Base-by-base conservation (phyloP, 2,888 invertebrate species). In the Meganola albula region DNA sequence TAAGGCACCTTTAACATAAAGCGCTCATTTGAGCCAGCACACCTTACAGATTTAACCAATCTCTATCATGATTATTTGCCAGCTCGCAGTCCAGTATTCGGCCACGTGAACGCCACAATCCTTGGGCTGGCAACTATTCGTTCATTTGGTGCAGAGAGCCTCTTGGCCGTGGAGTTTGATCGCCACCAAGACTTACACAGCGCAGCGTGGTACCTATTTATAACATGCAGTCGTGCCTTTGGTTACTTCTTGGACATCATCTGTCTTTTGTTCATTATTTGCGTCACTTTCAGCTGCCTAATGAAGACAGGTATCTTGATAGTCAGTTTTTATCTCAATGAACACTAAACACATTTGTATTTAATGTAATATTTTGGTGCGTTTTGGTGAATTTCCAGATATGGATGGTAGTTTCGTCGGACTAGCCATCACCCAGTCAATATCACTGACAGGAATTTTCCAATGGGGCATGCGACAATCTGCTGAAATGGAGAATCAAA, bases 401-500 rank as follows among this genome's bases (percentile, higher is more conserved):
- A 70, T 77, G 43, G 75, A 78, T 24, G 89, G 88, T 10, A 89
- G 89, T 27, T 72, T 84, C 47, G 89, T 90, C 1, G 91, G 91
- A 5, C 65, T 91, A 11, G 90, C 90, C 0, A 90, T 91, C 27
- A 90, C 91, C 1, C 91, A 91, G 64, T 87, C 90, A 1, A 88
- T 90, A 48, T 88, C 89, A 0, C 57, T 91, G 16, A 89, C 90
- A 6, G 90, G 90, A 10, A 76, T 92, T 52, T 83, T 89, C 45
- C 89, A 89, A 54, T 96, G 94, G 94, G 94, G 93, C 4, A 92
- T 96, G 88, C 85, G 95, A 8, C 95, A 96, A 66, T 93, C 93
- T n/a, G 94, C 95, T 0, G 95, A 96, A 72, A 90, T 92, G 52
- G 89, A 91, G 38, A 93, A 93, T 60, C 92, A 92, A 56, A 89